Evolutionary conservation across 1,140 invertebrate species (phyloP), one percentile per base, ranked within the genome.

Genomic region (Lethocerus indicus): DNA sequence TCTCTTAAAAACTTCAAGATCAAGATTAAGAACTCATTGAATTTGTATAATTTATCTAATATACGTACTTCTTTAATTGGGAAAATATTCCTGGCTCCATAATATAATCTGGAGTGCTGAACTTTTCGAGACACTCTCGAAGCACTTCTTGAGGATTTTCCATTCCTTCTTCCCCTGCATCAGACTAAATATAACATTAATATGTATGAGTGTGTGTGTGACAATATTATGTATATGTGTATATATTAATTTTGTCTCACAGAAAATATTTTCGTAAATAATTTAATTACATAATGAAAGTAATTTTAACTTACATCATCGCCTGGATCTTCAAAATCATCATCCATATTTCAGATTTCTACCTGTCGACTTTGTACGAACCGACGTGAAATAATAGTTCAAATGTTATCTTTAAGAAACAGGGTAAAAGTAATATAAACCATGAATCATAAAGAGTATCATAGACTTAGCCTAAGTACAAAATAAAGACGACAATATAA

Each of bases 71-170:
- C 67, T 95, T 94, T 0, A 98, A 67, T 59, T 93, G 88, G 16
- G 77, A 77, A 63, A 95, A 94, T 58, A 98, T 95, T 18, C 86
- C 87, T 16, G 93, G 91, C 67, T 98, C 94, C 93, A 98, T 97
- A 47, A 98, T 97, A 63, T 90, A 98, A 73, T 98, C 94, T 13
- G 84, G 75, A 27, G 83, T 87, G 55, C 81, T 78, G 59, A 93
- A 92, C 65, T 87, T 88, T 57, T 87, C 79, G 36, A 92, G 67
- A 62, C 90, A 95, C 68, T 93, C 87, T 59, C 81, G 74, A 41
- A 91, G 71, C 14, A 89, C 80, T 67, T 84, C 77, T 60, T 86
- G 79, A 20, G 85, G 83, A 65, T 90, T 87, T 62, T 88, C 85
- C 50, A 79, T 72, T 46, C 72, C 64, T 64, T 83, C 79, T 60